Conservation (phyloP, 2,113 vertebrate genomes). For the Pterocles gutturalis region DNA sequence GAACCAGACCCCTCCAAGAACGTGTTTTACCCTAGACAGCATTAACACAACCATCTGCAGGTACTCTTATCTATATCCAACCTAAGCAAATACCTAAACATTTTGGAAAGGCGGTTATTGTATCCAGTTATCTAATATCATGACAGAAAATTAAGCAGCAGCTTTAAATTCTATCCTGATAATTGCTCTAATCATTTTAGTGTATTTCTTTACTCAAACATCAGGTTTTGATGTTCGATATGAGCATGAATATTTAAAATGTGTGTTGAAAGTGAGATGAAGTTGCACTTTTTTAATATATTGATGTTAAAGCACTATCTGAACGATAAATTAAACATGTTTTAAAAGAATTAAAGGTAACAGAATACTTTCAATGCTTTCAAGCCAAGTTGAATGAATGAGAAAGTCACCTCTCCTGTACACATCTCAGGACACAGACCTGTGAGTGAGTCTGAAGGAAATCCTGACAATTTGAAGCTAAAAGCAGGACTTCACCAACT, state of each 20-base stretch:
- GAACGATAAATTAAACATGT: neutral
- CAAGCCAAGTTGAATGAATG: neutral
- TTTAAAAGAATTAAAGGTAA: neutral
- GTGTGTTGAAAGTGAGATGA: neutral
- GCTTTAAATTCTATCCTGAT: neutral
- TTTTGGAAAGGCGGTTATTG: neutral
- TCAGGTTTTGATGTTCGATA: neutral
- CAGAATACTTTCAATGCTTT: neutral
- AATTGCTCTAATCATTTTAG: neutral
- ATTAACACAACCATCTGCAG: too few relatives aligned
- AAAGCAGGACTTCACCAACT: too few relatives aligned
- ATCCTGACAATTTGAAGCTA: too few relatives aligned
- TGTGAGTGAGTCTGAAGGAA: too few relatives aligned
- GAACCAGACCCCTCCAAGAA: too few relatives aligned
- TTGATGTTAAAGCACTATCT: neutral
- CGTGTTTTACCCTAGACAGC: neutral
- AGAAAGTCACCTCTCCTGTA: neutral
- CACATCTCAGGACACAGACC: too few relatives aligned
- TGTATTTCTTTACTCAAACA: neutral
- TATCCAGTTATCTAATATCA: neutral
- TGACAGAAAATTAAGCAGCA: neutral
- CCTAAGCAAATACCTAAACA: neutral
- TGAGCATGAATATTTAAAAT: neutral
- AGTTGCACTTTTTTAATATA: neutral
- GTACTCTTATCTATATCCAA: fast-evolving